These are phyloP conservation scores for Chelon labrosus DNA, from an alignment of 2,797 vertebrate genomes.

Conservation along the genomic window DNA sequence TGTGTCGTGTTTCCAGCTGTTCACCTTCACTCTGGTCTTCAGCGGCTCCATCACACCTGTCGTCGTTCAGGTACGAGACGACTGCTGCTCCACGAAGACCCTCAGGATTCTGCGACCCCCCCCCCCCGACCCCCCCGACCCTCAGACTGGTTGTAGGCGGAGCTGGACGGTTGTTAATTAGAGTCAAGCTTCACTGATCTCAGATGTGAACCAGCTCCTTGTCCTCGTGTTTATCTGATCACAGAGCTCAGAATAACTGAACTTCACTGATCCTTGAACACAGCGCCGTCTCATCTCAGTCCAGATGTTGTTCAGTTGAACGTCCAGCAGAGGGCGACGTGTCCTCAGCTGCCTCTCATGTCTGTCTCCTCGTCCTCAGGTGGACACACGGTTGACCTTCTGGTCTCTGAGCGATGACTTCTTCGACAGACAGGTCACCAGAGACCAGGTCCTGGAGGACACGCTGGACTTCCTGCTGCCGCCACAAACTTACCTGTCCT, in stretches of 20 bases:
- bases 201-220: too few relatives aligned
- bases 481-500: constrained; percentile 65
- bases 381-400: constrained; percentile 87
- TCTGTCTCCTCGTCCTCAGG: constrained; percentile 74
- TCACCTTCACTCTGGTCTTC: constrained; percentile 92
- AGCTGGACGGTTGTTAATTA: too few relatives aligned
- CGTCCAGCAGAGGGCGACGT: constrained; percentile 66
- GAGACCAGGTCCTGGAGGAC: constrained; percentile 90
- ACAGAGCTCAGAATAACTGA: neutral
- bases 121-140: too few relatives aligned
- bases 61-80: constrained; percentile 87
- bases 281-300: too few relatives aligned
- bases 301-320: neutral
- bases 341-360: neutral
- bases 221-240: too few relatives aligned
- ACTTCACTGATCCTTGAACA: neutral
- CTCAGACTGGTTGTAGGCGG: too few relatives aligned
- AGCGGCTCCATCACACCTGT: constrained; percentile 79
- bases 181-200: too few relatives aligned
- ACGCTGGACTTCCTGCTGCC: constrained; percentile 88
- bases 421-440: constrained; percentile 87
- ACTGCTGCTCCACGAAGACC: too few relatives aligned
- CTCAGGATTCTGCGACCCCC: too few relatives aligned
- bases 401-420: constrained; percentile 75
- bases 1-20: constrained; percentile 92